Evolutionary conservation across 2,113 vertebrate species (phyloP).

Genomic region (Thamnophis sirtalis): DNA sequence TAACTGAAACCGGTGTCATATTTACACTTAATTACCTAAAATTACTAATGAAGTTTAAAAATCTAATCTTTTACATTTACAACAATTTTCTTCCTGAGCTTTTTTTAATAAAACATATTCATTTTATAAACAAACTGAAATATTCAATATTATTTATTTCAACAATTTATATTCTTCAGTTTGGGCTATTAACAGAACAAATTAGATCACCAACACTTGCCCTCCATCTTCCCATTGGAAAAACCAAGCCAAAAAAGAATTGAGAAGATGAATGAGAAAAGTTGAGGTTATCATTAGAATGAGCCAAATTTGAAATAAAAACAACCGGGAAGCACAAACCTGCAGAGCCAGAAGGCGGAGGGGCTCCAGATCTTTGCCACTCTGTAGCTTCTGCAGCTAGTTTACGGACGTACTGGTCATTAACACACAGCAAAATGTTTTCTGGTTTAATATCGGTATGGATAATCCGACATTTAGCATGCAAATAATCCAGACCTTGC

Average conservation of each 20-base stretch:
- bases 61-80: background rate
- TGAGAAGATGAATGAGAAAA: background rate
- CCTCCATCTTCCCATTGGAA: background rate
- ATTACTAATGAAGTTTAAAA: background rate
- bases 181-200: background rate
- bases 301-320: background rate
- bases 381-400: constrained; percentile 94
- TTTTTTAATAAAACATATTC: background rate
- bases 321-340: constrained; percentile 61
- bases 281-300: background rate
- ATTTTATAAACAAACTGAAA: constrained; percentile 1
- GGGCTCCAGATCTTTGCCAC: constrained; percentile 91
- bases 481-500: constrained; percentile 94
- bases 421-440: constrained; percentile 92
- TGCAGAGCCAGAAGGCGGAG: constrained; percentile 94
- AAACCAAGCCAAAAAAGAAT: background rate
- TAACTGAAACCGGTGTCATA: background rate
- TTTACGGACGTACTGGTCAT: constrained; percentile 86
- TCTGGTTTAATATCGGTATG: constrained; percentile 98
- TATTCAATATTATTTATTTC: background rate
- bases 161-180: background rate
- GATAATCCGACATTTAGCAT: constrained; percentile 94
- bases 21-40: background rate
- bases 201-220: background rate
- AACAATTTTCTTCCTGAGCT: background rate